Conservation (phyloP, 2,113 vertebrate genomes). For the Bambusicola thoracicus region DNA sequence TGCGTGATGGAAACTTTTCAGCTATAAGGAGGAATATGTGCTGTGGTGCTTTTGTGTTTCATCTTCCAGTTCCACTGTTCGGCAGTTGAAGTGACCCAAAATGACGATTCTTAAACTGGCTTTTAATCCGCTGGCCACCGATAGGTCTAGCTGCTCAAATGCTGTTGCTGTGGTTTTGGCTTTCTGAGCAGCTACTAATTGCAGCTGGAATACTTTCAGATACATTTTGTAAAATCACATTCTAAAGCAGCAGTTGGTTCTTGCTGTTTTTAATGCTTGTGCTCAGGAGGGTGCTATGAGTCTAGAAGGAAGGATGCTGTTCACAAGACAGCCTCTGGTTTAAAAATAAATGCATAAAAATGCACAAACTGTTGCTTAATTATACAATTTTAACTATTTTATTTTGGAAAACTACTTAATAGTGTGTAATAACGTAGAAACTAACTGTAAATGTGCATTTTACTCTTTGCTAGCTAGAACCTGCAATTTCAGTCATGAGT, state of each 20-base stretch:
- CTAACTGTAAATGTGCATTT: not conserved
- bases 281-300: not conserved
- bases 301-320: not conserved
- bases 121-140: not conserved
- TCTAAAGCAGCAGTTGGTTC: not conserved
- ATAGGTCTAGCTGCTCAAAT: not conserved
- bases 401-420: not conserved
- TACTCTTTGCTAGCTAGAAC: not conserved
- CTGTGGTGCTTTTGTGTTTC: not conserved
- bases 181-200: not conserved
- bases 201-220: not conserved
- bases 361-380: not conserved
- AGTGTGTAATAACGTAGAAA: not conserved
- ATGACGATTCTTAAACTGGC: not conserved
- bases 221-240: not conserved
- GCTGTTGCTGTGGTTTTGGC: not conserved
- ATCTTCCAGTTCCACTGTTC: not conserved
- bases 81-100: fast-evolving
- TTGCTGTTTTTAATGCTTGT: not conserved
- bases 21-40: not conserved
- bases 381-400: not conserved
- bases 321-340: not conserved
- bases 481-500: not conserved
- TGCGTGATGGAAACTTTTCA: not conserved
- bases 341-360: not conserved